Percentiles rank a stretch among this genome's conserved stretches.
These are phyloP conservation scores for Oscheius sp. DNA, from an alignment of 1,140 invertebrate genomes.

Conservation along the genomic window DNA sequence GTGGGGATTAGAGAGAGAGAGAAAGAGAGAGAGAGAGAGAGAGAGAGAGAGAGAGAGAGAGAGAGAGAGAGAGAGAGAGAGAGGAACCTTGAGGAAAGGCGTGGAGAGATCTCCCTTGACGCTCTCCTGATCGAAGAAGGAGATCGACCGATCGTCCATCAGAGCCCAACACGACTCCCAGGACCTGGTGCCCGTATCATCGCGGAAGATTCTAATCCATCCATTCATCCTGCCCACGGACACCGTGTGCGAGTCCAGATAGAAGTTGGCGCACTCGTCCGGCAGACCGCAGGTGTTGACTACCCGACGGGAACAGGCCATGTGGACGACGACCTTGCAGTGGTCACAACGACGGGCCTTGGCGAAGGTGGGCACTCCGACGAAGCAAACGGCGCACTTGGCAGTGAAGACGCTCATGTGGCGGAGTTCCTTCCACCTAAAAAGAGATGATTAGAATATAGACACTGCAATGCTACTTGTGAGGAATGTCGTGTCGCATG, in stretches of 20 bases:
- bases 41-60: too few species aligned
- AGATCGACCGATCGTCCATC: constrained; percentile 18
- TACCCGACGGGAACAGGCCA: constrained; percentile 14
- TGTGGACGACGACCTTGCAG: constrained; percentile 23
- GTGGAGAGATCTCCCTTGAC: constrained; percentile 15
- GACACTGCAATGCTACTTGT: constrained; percentile 1
- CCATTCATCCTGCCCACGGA: constrained; percentile 33
- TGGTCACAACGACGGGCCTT: constrained; percentile 7
- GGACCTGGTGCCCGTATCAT: neutral
- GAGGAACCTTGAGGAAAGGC: constrained; percentile 1
- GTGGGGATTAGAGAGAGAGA: too few species aligned
- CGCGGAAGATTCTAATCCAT: constrained; percentile 26
- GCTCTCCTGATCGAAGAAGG: constrained; percentile 28
- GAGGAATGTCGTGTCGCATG: constrained; percentile 38
- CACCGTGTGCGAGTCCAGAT: constrained; percentile 17
- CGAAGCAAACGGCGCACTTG: constrained; percentile 31
- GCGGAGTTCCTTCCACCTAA: constrained; percentile 28
- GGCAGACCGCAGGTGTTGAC: constrained; percentile 37
- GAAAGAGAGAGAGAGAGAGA: too few species aligned
- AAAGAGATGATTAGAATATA: neutral
- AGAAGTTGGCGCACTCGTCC: constrained; percentile 18
- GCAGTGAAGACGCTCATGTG: constrained; percentile 7
- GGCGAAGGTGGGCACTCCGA: constrained; percentile 12
- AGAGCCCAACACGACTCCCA: constrained; percentile 27
- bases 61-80: too few species aligned